Evolutionary conservation across 2,888 invertebrate species (phyloP), one percentile per base, ranked within the genome.

Genomic region (Aspidiotus rigidus): DNA sequence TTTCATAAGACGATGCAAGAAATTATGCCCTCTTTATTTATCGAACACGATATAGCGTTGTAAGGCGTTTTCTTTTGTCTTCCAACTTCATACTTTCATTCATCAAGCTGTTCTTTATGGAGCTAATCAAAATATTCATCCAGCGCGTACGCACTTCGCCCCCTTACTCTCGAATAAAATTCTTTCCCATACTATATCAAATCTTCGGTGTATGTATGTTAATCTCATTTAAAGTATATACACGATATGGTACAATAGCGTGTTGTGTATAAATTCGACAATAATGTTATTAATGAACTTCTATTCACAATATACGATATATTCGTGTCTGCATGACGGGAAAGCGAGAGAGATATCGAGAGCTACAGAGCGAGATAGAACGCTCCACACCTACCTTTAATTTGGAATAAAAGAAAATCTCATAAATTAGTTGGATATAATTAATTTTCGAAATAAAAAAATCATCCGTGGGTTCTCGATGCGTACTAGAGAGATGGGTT

Each of bases 321-420:
- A 49, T 49, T 28, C 28, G 28, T 28, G 28, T 28, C 28, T 28
- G 49, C 49, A 49, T n/a, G 49, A 11, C 49, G 49, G 49, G 49
- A 6, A 11, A 49, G 3, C 11, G 49, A 49, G n/a, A 49, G 49
- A 49, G 49, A 49, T 11, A 49, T n/a, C 49, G 49, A 49, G 49
- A 49, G 6, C 11, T 13, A 49, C 3, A 49, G 10, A 13, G 6
- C 10, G 49, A 49, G 10, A 49, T 49, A 11, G 49, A 49, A 13
- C 49, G n/a, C 49, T 49, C 49, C n/a, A 49, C 49, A 49, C 49
- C 49, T 49, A 49, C 49, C 49, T 49, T 49, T n/a, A 49, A 49
- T 49, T 28, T 28, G 28, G 28, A 28, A 28, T 28, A 28, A 28
- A 28, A 49, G n/a, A 49, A 13, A 13, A 11, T 49, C 49, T n/a